Conservation (phyloP, 2,113 vertebrate genomes). For the Calidris pugnax region DNA sequence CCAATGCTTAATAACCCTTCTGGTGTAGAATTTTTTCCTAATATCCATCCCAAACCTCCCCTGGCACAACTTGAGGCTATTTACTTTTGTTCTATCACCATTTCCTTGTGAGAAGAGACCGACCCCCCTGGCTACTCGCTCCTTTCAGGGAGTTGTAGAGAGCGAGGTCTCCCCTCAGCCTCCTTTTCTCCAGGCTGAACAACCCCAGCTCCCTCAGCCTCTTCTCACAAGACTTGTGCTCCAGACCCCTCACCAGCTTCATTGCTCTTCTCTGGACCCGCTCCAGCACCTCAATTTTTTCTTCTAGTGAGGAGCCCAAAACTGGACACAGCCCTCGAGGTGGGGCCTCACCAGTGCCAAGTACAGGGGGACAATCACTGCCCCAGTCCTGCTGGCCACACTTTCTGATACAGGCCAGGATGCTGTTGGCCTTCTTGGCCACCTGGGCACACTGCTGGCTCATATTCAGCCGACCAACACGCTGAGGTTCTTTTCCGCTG, state of each 20-base stretch:
- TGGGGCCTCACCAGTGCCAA: background rate
- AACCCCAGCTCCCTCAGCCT: too few species aligned
- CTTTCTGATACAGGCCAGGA: background rate
- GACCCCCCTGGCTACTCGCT: background rate
- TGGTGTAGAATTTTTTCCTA: background rate
- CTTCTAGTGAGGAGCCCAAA: background rate
- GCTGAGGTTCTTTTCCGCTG: background rate
- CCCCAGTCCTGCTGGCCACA: background rate
- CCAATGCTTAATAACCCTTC: background rate
- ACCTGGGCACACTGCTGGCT: background rate
- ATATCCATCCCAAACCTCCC: background rate
- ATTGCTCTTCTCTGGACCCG: background rate
- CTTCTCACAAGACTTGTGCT: too few species aligned
- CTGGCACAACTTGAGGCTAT: background rate
- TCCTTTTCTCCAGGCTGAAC: too few species aligned
- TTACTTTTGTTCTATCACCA: background rate
- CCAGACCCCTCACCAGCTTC: background rate
- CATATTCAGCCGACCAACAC: background rate
- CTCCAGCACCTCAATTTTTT: background rate
- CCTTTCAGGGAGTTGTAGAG: background rate
- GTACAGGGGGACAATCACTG: too few species aligned
- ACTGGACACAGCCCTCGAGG: background rate
- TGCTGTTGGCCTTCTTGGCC: background rate
- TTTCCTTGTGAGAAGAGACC: background rate
- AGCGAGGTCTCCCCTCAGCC: too few species aligned